These are phyloP conservation scores for Cyphomyrmex costatus DNA, from an alignment of 1,140 invertebrate genomes.

Conservation along the genomic window DNA sequence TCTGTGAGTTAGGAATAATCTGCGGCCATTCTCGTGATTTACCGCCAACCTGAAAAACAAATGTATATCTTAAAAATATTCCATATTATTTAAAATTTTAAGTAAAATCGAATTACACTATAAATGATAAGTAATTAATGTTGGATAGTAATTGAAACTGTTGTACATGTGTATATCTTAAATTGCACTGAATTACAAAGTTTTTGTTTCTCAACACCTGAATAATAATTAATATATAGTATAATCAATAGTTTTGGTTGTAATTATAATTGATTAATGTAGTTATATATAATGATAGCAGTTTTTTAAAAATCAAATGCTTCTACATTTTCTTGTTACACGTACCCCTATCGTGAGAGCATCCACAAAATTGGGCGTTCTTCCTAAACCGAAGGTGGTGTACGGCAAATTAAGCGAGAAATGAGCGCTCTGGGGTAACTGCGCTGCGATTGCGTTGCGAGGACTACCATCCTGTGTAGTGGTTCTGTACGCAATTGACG, in stretches of 20 bases:
- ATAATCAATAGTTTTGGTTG: too few species aligned
- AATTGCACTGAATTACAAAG: neutral
- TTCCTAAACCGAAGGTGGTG: constrained; percentile 97
- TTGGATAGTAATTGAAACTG: neutral
- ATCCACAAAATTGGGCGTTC: constrained; percentile 99
- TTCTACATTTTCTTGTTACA: neutral
- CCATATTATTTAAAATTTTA: neutral
- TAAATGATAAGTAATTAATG: neutral
- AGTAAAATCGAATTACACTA: neutral
- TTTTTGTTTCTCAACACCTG: too few species aligned
- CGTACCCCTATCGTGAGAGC: constrained; percentile 94
- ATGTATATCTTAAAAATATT: constrained; percentile 1
- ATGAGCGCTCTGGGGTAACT: constrained; percentile 97
- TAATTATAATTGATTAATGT: too few species aligned
- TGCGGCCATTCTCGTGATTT: constrained; percentile 93
- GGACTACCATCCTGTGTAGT: constrained; percentile 93
- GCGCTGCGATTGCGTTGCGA: constrained; percentile 92
- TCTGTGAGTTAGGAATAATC: constrained; percentile 99
- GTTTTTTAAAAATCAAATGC: constrained; percentile 22
- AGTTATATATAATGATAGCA: neutral
- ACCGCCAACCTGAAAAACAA: constrained; percentile 77
- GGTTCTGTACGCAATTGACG: constrained; percentile 94
- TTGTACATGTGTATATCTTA: neutral
- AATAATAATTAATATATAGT: too few species aligned
- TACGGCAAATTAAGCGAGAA: constrained; percentile 97